Base-by-base conservation (phyloP, 2,113 vertebrate species). In the Nesoenas mayeri region DNA sequence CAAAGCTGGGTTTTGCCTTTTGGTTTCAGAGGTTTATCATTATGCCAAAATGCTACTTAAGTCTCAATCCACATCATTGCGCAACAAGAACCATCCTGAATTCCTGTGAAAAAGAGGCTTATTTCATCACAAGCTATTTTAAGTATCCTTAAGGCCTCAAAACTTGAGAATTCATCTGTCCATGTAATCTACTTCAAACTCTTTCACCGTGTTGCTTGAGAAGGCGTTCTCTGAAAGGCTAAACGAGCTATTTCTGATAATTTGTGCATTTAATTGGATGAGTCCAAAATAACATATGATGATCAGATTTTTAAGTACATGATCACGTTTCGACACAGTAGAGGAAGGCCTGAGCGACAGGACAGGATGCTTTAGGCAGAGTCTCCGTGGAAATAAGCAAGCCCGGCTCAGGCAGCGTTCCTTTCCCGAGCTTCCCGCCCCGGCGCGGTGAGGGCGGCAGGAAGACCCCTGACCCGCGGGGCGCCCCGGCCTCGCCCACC, bases 141-240 rank as follows among this genome's bases (percentile, higher is more conserved):
- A 86, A 48, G 14, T 3, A 31, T 11, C 69, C 82, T 75, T 53
- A 91, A 78, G 62, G 40, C 25, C 32, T 42, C 22, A 17, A 32
- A 70, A 22, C 13, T 44, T 6, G 26, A 47, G 36, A 64, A n/a
- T 9, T 73, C n/a, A 64, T 2, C 1, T 0, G 4, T 5, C 29
- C 14, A n/a, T 2, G 20, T 0, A 1, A 40, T 0, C 0, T 12
- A 26, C 38, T 51, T 36, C 10, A 66, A 81, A 32, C 10, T 3
- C 25, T n/a, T 57, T 61, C 8, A 48, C 18, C n/a, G 1, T 1
- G 3, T 1, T 6, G 28, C 3, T 4, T 2, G 29, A 28, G 18
- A 34, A 66, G 29, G 25, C 0, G 1, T 13, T 19, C 14, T 38
- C 56, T 9, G 29, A 20, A 13, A 50, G 32, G 32, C 32, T n/a